Percentiles rank a stretch among this genome's conserved stretches.
These are phyloP conservation scores for Cydia strobilella DNA, from an alignment of 1,140 invertebrate genomes.

Conservation along the genomic window DNA sequence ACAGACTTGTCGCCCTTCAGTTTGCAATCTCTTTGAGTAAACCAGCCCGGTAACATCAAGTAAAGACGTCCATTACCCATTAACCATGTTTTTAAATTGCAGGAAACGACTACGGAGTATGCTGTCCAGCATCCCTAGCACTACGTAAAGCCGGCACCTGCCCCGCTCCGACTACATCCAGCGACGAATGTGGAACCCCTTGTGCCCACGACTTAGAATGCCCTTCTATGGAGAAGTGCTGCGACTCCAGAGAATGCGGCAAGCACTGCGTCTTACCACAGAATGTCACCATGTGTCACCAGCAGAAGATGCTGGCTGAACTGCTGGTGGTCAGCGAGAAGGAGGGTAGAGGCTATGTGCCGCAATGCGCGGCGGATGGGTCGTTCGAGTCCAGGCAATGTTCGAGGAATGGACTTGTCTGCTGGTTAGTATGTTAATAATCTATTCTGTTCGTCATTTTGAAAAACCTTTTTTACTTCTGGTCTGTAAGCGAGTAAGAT, in stretches of 20 bases:
- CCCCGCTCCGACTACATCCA: conserved; percentile 73
- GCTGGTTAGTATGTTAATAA: conserved; percentile 81
- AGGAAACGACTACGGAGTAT: conserved; percentile 92
- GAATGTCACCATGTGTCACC: conserved; percentile 87
- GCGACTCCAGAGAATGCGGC: conserved; percentile 85
- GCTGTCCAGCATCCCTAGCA: conserved; percentile 88
- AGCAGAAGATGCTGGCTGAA: conserved; percentile 88
- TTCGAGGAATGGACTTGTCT: conserved; percentile 90
- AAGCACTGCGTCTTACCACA: conserved; percentile 84
- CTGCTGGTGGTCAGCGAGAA: conserved; percentile 87
- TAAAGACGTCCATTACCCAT: background rate
- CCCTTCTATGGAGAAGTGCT: conserved; percentile 89
- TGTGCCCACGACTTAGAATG: conserved; percentile 91
- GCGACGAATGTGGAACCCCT: conserved; percentile 82
- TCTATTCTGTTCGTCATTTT: too few relatives aligned
- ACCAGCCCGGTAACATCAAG: too few relatives aligned
- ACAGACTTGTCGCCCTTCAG: too few relatives aligned
- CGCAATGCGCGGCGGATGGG: conserved; percentile 87
- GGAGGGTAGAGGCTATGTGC: conserved; percentile 90
- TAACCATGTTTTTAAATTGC: conserved; percentile 37
- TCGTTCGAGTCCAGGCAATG: conserved; percentile 87
- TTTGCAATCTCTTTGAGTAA: too few relatives aligned
- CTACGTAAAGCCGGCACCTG: conserved; percentile 89
- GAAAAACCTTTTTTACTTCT: too few relatives aligned
- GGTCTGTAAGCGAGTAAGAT: too few relatives aligned